Evolutionary conservation across 2,888 invertebrate species (phyloP), one percentile per base, ranked within the genome.

Genomic region (Scaeva pyrastri): DNA sequence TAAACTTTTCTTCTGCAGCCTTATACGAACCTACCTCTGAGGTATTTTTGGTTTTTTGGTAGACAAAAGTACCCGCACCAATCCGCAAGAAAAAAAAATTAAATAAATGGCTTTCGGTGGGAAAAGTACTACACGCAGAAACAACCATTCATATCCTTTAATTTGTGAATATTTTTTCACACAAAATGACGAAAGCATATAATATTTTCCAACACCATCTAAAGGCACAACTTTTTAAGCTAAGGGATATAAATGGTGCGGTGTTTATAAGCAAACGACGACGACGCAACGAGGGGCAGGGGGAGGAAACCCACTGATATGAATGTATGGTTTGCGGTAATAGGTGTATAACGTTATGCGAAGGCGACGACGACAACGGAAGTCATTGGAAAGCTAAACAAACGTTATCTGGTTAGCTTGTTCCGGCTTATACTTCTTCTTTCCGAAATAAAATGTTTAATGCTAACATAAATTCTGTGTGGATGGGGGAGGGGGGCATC

Each of bases 101-200:
- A 43, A 50, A 66, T 66, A 66, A 50, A 66, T 66, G 48, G 50
- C 36, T 66, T 68, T 36, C 52, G 50, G 36, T 39, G 21, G 10
- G 19, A n/a, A 39, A n/a, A n/a, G 39, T n/a, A 14, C 36, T n/a
- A 14, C 36, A 68, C 4, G 43, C 19, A 7, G 11, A 68, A 50
- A 50, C 36, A 68, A n/a, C 50, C 50, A 68, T 68, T 68, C 50
- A 39, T 52, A 68, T 66, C 58, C 50, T 58, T 73, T 68, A 68
- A 60, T 76, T 68, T 76, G 58, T 2, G 48, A 79, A 66, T 73
- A 73, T 79, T 58, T 58, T 14, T 62, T 45, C 43, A 64, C 48
- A 26, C 31, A 31, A 31, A 31, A 31, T 31, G 31, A 31, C 31
- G 31, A 31, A 31, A 31, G 31, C 31, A 7, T 19, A 45, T 1